Evolutionary conservation across 2,797 vertebrate genomes (phyloP), one percentile per base, ranked within the genome.

Genomic region (Sebastolobus altivelis): DNA sequence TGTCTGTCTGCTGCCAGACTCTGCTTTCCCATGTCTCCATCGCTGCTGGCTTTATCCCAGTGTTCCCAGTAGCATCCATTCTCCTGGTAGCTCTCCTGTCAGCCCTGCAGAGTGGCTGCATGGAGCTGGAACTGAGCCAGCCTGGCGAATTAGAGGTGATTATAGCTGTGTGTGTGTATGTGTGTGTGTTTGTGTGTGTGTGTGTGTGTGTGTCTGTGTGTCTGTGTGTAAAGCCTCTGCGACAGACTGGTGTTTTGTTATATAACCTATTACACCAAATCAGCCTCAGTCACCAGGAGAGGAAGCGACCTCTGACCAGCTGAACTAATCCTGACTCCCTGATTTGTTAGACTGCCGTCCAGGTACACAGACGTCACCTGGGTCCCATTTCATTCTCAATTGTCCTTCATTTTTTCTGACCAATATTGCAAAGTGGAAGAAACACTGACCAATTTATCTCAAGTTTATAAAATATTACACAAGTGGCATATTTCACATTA

Each of bases 121-220:
- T 33, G 76, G 22, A 78, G 67, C 58, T 37, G 66, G 87, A 77
- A 9, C 66, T 12, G 63, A 83, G 81, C 85, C 87, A 76, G 66
- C 66, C 61, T 43, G 70, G 79, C 43, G 80, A 79, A 84, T 90
- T 86, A 90, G 80, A 88, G 80, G 72, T 83, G 86, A 89, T 92
- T 92, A 87, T 71, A 68, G 46, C 58, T 5, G 25, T 49, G 73
- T 59, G 49, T 66, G 61, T 72, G 83, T 72, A 68, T 52, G 31
- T 72, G 62, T n/a, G 56, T 29, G 67, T 59, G 67, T 65, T 49
- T 54, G 58, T 62, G 78, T 69, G 29, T 33, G 27, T 40, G 18
- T 80, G 58, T 40, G 72, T 49, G 35, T 29, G 10, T n/a, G 20
- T 35, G 25, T 22, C 40, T 33, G 59, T 27, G 81, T 55, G 11